A percentile compares a stretch with the other conserved stretches of the same genome.
phyloP scores from a whole-genome alignment of 2,797 vertebrate species.

The Austrolebias charrua region DNA sequence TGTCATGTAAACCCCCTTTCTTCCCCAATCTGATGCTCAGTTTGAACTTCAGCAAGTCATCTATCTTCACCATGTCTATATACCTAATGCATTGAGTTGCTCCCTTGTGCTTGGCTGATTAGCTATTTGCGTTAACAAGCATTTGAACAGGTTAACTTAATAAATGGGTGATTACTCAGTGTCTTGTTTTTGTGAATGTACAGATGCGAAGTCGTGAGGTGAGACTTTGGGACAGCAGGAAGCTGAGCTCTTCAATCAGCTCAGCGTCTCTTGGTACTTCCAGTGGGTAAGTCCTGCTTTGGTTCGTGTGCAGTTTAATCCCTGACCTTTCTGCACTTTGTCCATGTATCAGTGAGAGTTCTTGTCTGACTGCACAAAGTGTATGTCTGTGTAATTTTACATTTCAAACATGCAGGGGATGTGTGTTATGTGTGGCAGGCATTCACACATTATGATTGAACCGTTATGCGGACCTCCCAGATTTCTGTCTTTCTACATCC shows the following conservation, averaged over 20 bases:
- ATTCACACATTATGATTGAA: neutral
- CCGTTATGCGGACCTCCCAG: slow-evolving; percentile 47
- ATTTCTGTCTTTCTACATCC: slow-evolving; percentile 57
- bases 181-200: slow-evolving; percentile 11
- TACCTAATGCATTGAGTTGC: too few species aligned
- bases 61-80: too few species aligned
- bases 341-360: slow-evolving; percentile 12
- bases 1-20: too few species aligned
- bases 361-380: slow-evolving; percentile 19
- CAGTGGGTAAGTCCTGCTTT: slow-evolving; percentile 82
- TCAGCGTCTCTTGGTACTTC: slow-evolving; percentile 84
- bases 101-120: too few species aligned
- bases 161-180: neutral
- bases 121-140: too few species aligned
- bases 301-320: slow-evolving; percentile 7
- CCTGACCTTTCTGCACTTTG: slow-evolving; percentile 10
- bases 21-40: too few species aligned
- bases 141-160: too few species aligned
- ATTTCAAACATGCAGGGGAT: slow-evolving; percentile 4
- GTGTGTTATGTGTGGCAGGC: slow-evolving; percentile 19
- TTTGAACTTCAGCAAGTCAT: too few species aligned
- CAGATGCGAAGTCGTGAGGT: slow-evolving; percentile 89
- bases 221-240: slow-evolving; percentile 90
- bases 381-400: slow-evolving; percentile 26
- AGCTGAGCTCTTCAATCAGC: slow-evolving; percentile 76